Conservation (phyloP, 2,888 invertebrate genomes). For the Phortica okadai region DNA sequence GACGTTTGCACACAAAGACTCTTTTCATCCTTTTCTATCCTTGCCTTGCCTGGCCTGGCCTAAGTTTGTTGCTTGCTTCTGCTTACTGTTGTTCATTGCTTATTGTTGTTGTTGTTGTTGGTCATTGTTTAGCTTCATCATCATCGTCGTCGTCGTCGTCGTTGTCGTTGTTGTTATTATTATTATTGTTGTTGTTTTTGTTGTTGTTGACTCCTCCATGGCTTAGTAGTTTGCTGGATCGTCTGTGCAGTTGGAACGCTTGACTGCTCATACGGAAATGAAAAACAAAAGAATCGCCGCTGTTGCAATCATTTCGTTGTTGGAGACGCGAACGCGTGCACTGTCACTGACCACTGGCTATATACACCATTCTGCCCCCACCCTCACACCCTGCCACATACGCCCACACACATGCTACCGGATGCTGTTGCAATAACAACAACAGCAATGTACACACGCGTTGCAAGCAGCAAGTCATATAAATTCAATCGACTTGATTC, state of each 20-base stretch:
- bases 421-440: not conserved
- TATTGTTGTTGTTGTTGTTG: slow-evolving; percentile 12
- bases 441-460: not conserved
- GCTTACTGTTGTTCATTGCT: slow-evolving; percentile 39
- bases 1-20: not conserved
- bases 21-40: not conserved
- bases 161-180: not conserved
- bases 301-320: slow-evolving; percentile 17
- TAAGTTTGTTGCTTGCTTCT: slow-evolving; percentile 42
- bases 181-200: not conserved
- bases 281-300: slow-evolving; percentile 66
- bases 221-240: slow-evolving; percentile 12
- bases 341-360: slow-evolving; percentile 27
- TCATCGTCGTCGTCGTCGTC: not conserved
- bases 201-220: not conserved
- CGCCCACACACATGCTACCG: too few species aligned
- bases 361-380: not conserved
- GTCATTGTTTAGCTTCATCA: not conserved
- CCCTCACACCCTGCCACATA: too few species aligned
- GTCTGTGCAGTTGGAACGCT: slow-evolving; percentile 29
- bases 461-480: slow-evolving; percentile 56
- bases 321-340: slow-evolving; percentile 30
- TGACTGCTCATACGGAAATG: slow-evolving; percentile 61
- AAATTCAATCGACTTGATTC: slow-evolving; percentile 70
- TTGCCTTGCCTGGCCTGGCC: not conserved